Evolutionary conservation across 1,140 invertebrate genomes (phyloP).

Genomic region (Pseudobourletiella spinata): DNA sequence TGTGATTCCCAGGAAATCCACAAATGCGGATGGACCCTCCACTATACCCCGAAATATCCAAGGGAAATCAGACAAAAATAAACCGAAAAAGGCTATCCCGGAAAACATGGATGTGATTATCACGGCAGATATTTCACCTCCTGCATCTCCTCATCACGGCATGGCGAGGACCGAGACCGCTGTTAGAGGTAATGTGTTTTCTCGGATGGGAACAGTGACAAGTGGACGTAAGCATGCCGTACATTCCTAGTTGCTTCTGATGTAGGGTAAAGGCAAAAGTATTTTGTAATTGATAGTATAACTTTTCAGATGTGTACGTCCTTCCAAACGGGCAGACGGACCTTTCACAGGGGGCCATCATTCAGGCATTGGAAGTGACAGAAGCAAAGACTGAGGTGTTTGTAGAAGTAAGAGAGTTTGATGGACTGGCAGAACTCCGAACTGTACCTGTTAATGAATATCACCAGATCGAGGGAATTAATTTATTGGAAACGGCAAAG

Average conservation of each 20-base stretch:
- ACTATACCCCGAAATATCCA: no score
- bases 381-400: neutral
- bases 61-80: no score
- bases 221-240: no score
- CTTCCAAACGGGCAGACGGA: constrained; percentile 6
- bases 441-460: neutral
- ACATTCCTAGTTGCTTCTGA: no score
- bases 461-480: neutral
- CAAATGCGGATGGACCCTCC: no score
- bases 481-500: neutral
- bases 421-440: neutral
- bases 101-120: neutral
- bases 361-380: neutral
- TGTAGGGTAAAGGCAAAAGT: no score
- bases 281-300: neutral
- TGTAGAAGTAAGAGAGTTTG: neutral
- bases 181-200: neutral
- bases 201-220: no score
- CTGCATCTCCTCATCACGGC: neutral
- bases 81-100: no score
- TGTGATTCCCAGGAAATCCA: no score
- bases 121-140: neutral
- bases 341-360: constrained; percentile 4
- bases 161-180: neutral
- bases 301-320: constrained; percentile 2